phyloP scores from a whole-genome alignment of 2,113 vertebrate genomes.

The Platysternon megacephalum region DNA sequence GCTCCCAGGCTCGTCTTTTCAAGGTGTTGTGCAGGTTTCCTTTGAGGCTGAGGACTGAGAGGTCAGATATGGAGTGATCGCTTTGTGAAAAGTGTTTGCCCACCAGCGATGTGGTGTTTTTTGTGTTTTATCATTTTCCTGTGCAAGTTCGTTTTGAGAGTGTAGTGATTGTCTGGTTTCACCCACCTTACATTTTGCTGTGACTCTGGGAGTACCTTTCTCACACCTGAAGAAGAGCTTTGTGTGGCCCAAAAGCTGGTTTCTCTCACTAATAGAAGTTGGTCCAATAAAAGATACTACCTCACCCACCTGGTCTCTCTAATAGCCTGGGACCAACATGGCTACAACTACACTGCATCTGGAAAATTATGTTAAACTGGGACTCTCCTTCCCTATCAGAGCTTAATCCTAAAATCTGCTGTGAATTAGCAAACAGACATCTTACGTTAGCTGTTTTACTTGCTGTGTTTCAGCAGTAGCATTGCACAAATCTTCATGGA shows the following conservation, averaged over 20 bases:
- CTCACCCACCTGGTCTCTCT: neutral
- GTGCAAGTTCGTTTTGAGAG: neutral
- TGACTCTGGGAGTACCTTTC: neutral
- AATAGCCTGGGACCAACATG: neutral
- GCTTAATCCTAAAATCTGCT: neutral
- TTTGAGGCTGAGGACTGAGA: neutral
- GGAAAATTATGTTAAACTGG: neutral
- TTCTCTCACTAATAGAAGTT: neutral
- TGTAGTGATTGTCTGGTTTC: neutral
- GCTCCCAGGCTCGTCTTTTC: neutral
- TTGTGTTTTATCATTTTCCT: neutral
- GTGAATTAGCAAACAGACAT: neutral
- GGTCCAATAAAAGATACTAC: neutral
- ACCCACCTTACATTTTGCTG: neutral
- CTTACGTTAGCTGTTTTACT: slow-evolving; percentile 58
- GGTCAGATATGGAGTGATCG: neutral
- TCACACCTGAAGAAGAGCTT: neutral
- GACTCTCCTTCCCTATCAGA: neutral
- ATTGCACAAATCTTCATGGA: slow-evolving; percentile 54
- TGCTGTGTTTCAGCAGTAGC: slow-evolving; percentile 4
- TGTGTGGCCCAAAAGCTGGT: neutral
- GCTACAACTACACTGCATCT: neutral
- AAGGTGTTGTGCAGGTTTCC: neutral
- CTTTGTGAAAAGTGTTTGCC: neutral
- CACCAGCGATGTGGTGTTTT: neutral